phyloP scores from a whole-genome alignment of 2,888 invertebrate species.

The Blera fallax region DNA sequence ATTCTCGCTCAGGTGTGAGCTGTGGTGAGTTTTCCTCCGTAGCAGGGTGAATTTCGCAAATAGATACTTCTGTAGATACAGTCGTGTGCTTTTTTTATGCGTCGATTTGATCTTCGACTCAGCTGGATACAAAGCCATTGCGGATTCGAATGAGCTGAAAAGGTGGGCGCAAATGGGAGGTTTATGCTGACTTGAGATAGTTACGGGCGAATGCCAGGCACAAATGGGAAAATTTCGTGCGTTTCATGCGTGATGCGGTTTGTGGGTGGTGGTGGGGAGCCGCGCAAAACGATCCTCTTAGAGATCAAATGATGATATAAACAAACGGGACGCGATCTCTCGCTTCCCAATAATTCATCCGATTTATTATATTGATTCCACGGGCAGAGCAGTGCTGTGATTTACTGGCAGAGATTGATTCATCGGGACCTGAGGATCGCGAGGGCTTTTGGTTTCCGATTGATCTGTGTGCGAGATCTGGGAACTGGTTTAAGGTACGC shows the following conservation, averaged over 20 bases:
- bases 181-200: conserved; percentile 38
- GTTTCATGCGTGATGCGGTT: conserved; percentile 1
- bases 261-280: conserved; percentile 17
- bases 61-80: conserved; percentile 28
- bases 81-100: conserved; percentile 18
- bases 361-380: conserved; percentile 27
- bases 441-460: background rate
- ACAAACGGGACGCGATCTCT: conserved; percentile 38
- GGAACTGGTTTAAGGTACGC: conserved; percentile 41
- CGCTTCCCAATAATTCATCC: conserved; percentile 31
- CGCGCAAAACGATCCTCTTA: conserved; percentile 20
- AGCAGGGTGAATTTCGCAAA: conserved; percentile 43
- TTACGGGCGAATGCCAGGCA: background rate
- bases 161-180: conserved; percentile 57
- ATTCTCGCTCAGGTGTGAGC: conserved; percentile 51
- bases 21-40: conserved; percentile 44
- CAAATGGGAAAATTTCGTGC: background rate
- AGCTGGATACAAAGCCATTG: conserved; percentile 52
- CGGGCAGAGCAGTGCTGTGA: background rate
- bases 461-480: conserved; percentile 26
- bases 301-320: conserved; percentile 49
- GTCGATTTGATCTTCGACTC: conserved; percentile 57
- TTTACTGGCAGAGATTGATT: conserved; percentile 25
- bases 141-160: conserved; percentile 25
- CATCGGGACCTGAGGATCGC: background rate